These are phyloP conservation scores for Solenopsis fugax DNA, from an alignment of 1,140 invertebrate genomes.

Conservation along the genomic window DNA sequence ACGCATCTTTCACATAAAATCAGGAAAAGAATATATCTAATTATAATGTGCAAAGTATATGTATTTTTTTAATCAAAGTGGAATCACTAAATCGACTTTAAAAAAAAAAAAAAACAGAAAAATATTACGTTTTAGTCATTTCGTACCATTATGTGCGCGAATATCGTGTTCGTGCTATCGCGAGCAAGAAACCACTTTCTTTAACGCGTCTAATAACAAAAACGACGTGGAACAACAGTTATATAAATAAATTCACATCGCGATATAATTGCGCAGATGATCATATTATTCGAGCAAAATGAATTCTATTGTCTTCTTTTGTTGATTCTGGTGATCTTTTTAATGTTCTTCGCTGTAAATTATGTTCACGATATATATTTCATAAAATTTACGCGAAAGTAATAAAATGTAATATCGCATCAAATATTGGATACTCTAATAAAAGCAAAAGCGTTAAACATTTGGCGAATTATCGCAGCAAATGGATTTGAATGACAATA, in stretches of 20 bases:
- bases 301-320: constrained; percentile 13
- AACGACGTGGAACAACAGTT: not conserved
- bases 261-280: not conserved
- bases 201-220: constrained; percentile 7
- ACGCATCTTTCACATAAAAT: not conserved
- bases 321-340: not conserved
- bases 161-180: not conserved
- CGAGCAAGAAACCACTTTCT: not conserved
- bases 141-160: not conserved
- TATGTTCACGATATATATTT: not conserved
- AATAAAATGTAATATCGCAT: not conserved
- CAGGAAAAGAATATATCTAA: not conserved
- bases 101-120: not conserved
- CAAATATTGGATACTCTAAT: not conserved
- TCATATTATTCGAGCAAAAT: not conserved
- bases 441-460: not conserved
- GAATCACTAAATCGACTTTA: not conserved
- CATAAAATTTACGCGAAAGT: not conserved
- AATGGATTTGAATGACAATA: not conserved
- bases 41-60: not conserved
- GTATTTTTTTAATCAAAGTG: not conserved
- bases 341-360: constrained; percentile 10
- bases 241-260: not conserved
- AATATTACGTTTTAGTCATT: constrained; percentile 3
- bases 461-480: no score